Percentiles rank a stretch among this genome's conserved stretches.
These are phyloP conservation scores for Dendroctonus valens DNA, from an alignment of 1,140 invertebrate genomes.

Conservation along the genomic window DNA sequence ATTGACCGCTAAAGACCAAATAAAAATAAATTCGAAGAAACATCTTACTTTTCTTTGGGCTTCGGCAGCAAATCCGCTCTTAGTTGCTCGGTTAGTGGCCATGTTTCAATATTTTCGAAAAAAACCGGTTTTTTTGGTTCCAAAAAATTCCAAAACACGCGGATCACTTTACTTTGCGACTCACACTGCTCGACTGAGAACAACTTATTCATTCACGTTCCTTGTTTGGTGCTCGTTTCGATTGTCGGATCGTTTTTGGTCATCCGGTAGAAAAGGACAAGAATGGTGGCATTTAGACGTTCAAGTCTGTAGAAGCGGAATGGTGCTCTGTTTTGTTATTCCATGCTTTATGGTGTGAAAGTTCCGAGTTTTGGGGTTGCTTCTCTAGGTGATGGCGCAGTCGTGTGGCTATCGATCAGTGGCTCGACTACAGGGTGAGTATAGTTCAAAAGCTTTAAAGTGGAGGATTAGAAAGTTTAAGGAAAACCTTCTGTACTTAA, in stretches of 20 bases:
- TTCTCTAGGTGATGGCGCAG: too few species aligned
- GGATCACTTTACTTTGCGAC: neutral
- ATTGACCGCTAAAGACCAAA: neutral
- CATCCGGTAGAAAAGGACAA: constrained; percentile 13
- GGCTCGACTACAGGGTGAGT: too few species aligned
- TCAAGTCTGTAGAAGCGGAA: too few species aligned
- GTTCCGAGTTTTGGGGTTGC: too few species aligned
- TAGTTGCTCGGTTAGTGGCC: constrained; percentile 85
- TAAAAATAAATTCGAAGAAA: neutral
- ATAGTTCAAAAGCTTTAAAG: too few species aligned
- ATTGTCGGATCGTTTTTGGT: neutral
- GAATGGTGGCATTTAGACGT: too few species aligned
- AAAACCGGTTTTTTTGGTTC: constrained; percentile 16
- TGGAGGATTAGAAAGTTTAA: too few species aligned
- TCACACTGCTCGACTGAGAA: constrained; percentile 15
- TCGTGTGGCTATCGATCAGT: too few species aligned
- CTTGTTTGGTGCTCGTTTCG: constrained; percentile 18
- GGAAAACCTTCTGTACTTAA: too few species aligned
- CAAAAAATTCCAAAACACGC: constrained; percentile 6
- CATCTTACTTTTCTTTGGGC: constrained; percentile 80
- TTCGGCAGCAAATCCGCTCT: constrained; percentile 92
- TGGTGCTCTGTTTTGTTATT: too few species aligned
- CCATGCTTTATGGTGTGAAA: too few species aligned
- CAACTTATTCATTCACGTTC: constrained; percentile 14
- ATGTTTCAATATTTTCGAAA: constrained; percentile 52